These are phyloP conservation scores for Papilio helenus DNA, from an alignment of 1,140 invertebrate species.

Conservation along the genomic window DNA sequence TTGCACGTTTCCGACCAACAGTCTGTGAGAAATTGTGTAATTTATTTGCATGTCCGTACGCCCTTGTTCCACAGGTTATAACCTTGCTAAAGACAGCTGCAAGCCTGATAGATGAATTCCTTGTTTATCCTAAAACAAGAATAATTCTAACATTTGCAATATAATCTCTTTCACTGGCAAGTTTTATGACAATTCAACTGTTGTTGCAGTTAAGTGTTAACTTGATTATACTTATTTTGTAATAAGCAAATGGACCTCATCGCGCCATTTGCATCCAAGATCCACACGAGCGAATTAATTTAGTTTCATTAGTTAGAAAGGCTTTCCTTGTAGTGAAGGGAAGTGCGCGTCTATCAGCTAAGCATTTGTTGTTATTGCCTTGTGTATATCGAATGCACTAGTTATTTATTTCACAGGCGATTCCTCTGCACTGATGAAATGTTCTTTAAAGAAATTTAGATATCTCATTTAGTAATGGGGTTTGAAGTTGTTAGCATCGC, in stretches of 20 bases:
- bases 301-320: slow-evolving; percentile 2
- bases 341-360: background rate
- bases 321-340: background rate
- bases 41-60: no score
- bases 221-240: background rate
- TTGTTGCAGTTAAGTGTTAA: no score
- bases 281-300: background rate
- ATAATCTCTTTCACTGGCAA: no score
- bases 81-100: no score
- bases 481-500: no score
- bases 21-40: no score
- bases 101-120: no score
- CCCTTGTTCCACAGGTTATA: no score
- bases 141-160: no score
- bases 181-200: no score
- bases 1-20: no score
- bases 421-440: background rate
- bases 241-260: background rate
- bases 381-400: background rate
- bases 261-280: background rate
- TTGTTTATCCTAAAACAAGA: background rate
- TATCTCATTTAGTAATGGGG: background rate
- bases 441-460: background rate
- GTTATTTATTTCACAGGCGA: background rate
- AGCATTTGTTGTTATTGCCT: background rate